Percentiles rank a stretch among this genome's conserved stretches.
Evolutionary conservation across 2,888 invertebrate species (phyloP).

Genomic region (Eristalis arbustorum): DNA sequence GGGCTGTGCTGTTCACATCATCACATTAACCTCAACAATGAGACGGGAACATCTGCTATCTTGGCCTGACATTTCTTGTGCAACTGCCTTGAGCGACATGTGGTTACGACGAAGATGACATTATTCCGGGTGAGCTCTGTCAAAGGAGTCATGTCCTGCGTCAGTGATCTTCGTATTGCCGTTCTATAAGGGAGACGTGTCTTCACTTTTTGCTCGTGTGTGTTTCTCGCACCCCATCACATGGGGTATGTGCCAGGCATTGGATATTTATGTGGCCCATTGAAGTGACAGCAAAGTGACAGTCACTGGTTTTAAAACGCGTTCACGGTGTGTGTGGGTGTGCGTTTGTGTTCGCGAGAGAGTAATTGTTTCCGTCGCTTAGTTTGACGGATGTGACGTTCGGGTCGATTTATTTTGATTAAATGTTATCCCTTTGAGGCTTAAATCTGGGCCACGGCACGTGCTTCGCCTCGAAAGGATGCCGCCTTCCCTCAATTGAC

Average conservation of each 20-base stretch:
- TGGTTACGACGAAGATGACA: conserved; percentile 52
- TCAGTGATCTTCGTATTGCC: conserved; percentile 34
- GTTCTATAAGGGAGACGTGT: conserved; percentile 9
- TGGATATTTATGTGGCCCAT: conserved; percentile 54
- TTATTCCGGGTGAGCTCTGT: conserved; percentile 52
- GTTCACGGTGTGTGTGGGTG: not conserved
- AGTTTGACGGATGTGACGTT: conserved; percentile 48
- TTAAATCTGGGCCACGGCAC: conserved; percentile 25
- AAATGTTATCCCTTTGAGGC: conserved; percentile 37
- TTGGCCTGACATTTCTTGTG: conserved; percentile 25
- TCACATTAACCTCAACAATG: conserved; percentile 38
- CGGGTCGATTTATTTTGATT: conserved; percentile 62
- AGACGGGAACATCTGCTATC: conserved; percentile 7
- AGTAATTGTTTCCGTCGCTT: conserved; percentile 47
- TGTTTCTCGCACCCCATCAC: not conserved
- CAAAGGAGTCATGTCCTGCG: conserved; percentile 51
- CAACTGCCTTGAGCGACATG: conserved; percentile 19
- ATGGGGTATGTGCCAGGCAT: conserved; percentile 19
- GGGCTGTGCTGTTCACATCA: conserved; percentile 7
- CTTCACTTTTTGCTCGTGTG: not conserved
- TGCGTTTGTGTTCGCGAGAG: not conserved
- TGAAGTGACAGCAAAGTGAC: conserved; percentile 49
- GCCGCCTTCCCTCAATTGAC: not conserved
- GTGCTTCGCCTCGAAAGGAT: not conserved
- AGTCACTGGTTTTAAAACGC: conserved; percentile 48